Evolutionary conservation across 2,113 vertebrate species (phyloP).

Genomic region (Chamaea fasciata): DNA sequence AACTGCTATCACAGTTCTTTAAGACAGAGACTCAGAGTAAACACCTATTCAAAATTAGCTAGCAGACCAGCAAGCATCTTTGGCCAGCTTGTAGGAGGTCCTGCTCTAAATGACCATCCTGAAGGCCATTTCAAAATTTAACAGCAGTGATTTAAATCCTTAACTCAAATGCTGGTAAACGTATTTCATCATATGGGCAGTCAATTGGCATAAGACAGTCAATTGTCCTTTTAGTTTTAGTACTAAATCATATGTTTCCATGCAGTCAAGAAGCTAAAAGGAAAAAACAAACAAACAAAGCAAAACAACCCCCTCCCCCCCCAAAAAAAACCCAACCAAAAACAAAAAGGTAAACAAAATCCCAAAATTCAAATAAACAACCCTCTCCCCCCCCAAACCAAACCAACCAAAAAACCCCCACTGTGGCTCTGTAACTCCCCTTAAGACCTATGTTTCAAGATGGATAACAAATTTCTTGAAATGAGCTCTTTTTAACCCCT

Average conservation of each 20-base stretch:
- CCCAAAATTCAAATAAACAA: background rate
- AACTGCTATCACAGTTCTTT: background rate
- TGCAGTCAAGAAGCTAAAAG: background rate
- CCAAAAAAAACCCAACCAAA: background rate
- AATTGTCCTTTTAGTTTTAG: background rate
- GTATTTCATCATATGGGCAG: background rate
- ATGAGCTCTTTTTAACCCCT: background rate
- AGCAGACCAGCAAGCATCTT: background rate
- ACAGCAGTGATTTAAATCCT: background rate
- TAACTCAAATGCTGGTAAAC: background rate
- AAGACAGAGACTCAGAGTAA: background rate
- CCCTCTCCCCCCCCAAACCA: background rate
- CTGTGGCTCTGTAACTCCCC: background rate
- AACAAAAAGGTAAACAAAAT: no score
- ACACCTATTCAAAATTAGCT: background rate
- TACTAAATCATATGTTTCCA: background rate
- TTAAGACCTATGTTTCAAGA: background rate
- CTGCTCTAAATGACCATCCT: background rate
- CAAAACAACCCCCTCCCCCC: background rate
- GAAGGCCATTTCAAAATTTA: background rate
- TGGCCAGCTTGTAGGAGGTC: background rate
- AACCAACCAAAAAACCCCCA: background rate
- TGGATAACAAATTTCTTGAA: background rate
- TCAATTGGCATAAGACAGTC: background rate
- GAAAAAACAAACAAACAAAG: background rate